Base-by-base conservation (phyloP, 2,797 vertebrate genomes). In the Helicolenus hilgendorfi region DNA sequence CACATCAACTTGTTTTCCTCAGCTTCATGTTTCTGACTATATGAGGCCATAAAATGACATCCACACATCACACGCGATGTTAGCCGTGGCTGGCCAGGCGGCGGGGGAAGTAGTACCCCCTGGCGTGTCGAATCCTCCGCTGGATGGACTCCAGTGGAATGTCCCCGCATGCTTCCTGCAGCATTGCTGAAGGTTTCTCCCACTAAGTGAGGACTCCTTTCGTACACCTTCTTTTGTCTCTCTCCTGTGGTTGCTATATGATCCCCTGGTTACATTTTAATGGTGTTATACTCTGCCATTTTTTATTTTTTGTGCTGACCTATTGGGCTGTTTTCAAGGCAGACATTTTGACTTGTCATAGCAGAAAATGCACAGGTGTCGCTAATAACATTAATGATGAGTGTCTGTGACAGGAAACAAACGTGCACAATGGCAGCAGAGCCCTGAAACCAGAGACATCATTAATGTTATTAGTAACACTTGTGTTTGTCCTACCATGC, bases 131-230 rank as follows among this genome's bases (percentile, higher is more conserved):
- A 92, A 92, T 88, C 81, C 68, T 88, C 67, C 9, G 76, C 81
- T 87, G 92, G 91, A 88, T 58, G 11, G 72, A 75, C 80, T 92
- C 84, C 81, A 83, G 81, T 82, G 93, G 94, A 95, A 95, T 92
- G 93, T 94, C 88, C 79, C 81, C n/a, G 20, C 91, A 82, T 77
- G 72, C 35, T 83, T 92, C 63, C 87, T 85, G 5, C 22, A 58
- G 79, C 69, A 68, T 56, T 56, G 33, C 72, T 67, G 69, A 68
- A 41, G 27, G 8, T 79, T 84, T 29, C 92, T 58, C 77, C 38
- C 27, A 9, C 75, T 58, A 5, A 20, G 20, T 41, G 41, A 33
- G 27, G 22, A 69, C 45, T 77, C 31, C 55, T 75, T n/a, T 68
- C 18, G 38, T 26, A 36, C 71, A 41, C 9, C 18, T 29, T 62